These are phyloP conservation scores for Teinopalpus imperialis DNA, from an alignment of 2,888 invertebrate genomes.

Conservation along the genomic window DNA sequence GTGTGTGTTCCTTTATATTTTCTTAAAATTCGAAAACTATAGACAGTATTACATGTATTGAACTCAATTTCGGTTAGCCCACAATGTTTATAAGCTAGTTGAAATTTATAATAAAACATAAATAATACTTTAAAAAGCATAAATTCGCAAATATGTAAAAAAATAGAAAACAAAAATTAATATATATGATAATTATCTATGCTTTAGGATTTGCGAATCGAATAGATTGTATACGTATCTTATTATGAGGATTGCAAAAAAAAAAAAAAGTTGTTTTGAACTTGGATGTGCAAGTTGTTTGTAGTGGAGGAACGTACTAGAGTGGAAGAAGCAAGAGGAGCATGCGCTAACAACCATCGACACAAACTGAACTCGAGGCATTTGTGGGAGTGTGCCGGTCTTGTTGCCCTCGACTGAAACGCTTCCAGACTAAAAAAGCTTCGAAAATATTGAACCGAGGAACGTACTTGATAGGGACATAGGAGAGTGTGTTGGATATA, in stretches of 20 bases:
- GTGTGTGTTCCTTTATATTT: too few relatives aligned
- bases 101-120: background rate
- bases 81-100: background rate
- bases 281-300: slow-evolving; percentile 7
- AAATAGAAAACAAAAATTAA: background rate
- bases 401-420: slow-evolving; percentile 2
- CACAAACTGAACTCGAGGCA: slow-evolving; percentile 31
- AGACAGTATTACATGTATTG: too few relatives aligned
- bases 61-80: too few relatives aligned
- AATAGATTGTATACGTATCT: too few relatives aligned
- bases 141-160: background rate
- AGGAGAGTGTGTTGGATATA: too few relatives aligned
- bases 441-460: too few relatives aligned
- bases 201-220: too few relatives aligned
- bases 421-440: too few relatives aligned
- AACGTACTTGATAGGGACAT: too few relatives aligned
- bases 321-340: slow-evolving; percentile 68
- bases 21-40: too few relatives aligned
- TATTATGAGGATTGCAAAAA: background rate
- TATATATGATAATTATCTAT: too few relatives aligned
- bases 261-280: slow-evolving; percentile 1
- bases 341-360: slow-evolving; percentile 79
- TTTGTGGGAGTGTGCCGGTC: slow-evolving; percentile 1
- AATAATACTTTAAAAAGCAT: background rate
- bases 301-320: slow-evolving; percentile 27